Conservation (phyloP, 2,113 vertebrate genomes). For the Sapajus apella region DNA sequence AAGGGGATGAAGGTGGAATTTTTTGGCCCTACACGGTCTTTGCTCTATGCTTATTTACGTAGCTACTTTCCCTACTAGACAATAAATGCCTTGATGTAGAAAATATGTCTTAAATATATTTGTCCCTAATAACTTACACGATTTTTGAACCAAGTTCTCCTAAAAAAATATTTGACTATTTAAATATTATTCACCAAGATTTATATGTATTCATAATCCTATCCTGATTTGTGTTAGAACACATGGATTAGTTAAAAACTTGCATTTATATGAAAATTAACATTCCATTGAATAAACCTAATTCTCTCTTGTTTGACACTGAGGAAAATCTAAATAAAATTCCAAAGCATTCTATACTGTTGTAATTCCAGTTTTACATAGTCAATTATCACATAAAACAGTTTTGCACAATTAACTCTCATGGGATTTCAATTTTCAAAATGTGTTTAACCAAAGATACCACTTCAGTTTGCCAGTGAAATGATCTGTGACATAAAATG, state of each 20-base stretch:
- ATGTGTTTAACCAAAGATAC: neutral
- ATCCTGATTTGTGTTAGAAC: neutral
- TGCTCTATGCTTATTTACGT: neutral
- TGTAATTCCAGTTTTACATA: neutral
- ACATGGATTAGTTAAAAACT: neutral
- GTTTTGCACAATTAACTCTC: neutral
- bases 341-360: neutral
- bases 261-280: slow-evolving; percentile 32
- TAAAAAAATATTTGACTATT: neutral
- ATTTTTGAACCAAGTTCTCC: neutral
- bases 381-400: neutral
- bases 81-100: neutral
- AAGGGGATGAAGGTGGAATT: neutral
- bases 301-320: neutral
- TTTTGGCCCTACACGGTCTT: neutral
- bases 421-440: slow-evolving; percentile 3
- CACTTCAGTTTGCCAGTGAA: neutral
- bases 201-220: neutral
- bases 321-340: neutral
- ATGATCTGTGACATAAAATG: neutral
- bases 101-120: neutral
- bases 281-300: neutral
- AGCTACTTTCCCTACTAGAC: neutral
- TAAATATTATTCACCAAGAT: neutral
- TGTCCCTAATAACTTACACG: neutral